These are phyloP conservation scores for Escarpia spicata DNA, from an alignment of 2,888 invertebrate species.

Conservation along the genomic window DNA sequence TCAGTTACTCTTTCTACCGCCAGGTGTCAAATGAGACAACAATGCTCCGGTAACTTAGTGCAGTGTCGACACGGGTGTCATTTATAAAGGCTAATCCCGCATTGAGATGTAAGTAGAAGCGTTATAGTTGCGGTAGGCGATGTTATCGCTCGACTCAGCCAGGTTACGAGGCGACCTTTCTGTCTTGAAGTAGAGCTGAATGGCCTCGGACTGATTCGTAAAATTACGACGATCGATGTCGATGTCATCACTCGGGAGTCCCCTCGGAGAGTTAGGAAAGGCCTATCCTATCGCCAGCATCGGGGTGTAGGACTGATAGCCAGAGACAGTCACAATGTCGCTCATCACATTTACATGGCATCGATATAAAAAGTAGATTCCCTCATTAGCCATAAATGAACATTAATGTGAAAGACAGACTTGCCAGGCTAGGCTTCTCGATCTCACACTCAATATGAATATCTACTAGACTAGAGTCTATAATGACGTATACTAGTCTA, in stretches of 20 bases:
- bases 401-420: too few species aligned
- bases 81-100: not conserved
- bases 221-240: not conserved
- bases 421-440: too few species aligned
- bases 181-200: not conserved
- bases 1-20: not conserved
- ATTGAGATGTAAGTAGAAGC: not conserved
- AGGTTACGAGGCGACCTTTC: not conserved
- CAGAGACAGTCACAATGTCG: too few species aligned
- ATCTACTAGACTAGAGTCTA: too few species aligned
- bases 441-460: too few species aligned
- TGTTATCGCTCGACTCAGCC: not conserved
- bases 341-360: not conserved
- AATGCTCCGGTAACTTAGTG: not conserved
- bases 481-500: too few species aligned
- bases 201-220: not conserved
- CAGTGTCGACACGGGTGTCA: not conserved
- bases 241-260: not conserved
- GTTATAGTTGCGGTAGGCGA: not conserved
- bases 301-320: too few species aligned
- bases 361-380: not conserved
- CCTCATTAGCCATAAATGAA: too few species aligned
- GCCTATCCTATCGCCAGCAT: too few species aligned
- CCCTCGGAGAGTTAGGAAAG: too few species aligned
- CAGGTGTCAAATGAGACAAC: not conserved